A percentile compares a stretch with the other conserved stretches of the same genome.
Evolutionary conservation across 2,113 vertebrate genomes (phyloP).

Genomic region (Dicaeum eximium): DNA sequence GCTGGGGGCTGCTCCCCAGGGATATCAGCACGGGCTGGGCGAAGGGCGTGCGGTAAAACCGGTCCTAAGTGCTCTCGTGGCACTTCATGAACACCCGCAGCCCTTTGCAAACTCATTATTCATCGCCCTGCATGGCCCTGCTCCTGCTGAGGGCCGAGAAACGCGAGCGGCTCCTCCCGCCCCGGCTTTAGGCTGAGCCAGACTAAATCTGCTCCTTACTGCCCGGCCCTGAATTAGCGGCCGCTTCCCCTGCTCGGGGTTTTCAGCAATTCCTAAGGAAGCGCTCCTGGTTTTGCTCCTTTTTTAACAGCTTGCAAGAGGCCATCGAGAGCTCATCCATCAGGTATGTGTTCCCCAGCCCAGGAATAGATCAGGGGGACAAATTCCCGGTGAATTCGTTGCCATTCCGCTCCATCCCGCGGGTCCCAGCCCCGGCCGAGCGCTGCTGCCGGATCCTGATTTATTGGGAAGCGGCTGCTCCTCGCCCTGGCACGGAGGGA

Average conservation of each 20-base stretch:
- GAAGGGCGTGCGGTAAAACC: rapidly evolving
- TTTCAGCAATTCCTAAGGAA: background rate
- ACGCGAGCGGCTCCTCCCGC: background rate
- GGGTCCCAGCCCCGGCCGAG: background rate
- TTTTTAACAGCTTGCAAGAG: background rate
- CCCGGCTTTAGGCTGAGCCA: rapidly evolving
- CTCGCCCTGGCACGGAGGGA: background rate
- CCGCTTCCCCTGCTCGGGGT: background rate
- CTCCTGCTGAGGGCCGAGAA: background rate
- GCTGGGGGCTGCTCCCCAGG: background rate
- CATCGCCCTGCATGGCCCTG: rapidly evolving
- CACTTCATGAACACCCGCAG: rapidly evolving
- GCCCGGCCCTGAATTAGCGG: no score
- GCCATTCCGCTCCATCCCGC: rapidly evolving
- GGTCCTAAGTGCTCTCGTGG: background rate
- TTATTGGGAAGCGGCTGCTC: background rate
- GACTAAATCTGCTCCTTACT: background rate
- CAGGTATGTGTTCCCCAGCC: rapidly evolving
- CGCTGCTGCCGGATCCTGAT: background rate
- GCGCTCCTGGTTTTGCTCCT: background rate
- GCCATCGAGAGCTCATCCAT: background rate
- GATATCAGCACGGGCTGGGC: background rate
- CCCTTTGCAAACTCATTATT: background rate
- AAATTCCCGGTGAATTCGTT: rapidly evolving
- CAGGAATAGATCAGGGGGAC: background rate